These are phyloP conservation scores for Vanessa atalanta DNA, from an alignment of 1,140 invertebrate species.

Conservation along the genomic window DNA sequence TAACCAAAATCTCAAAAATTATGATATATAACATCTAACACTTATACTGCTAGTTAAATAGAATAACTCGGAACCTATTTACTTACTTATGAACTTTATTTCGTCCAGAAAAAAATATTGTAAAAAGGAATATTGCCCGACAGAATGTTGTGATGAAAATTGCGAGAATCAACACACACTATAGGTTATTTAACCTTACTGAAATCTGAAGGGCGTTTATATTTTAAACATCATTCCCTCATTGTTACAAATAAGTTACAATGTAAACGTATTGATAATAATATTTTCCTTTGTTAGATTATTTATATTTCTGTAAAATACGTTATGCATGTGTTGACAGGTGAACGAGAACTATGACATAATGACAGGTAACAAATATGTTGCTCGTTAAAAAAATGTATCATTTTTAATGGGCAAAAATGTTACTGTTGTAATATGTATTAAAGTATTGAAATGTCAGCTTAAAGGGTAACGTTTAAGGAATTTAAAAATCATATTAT, in stretches of 20 bases:
- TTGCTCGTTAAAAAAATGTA: background rate
- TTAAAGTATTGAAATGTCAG: too few relatives aligned
- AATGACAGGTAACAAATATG: background rate
- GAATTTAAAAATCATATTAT: too few relatives aligned
- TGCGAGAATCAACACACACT: constrained; percentile 6
- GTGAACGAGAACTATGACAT: background rate
- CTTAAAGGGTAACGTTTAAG: too few relatives aligned
- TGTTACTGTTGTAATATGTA: background rate
- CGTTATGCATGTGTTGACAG: constrained; percentile 11
- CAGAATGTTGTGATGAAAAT: constrained; percentile 4
- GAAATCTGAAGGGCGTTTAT: constrained; percentile 19
- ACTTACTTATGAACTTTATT: constrained; percentile 10
- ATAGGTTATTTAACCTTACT: constrained; percentile 19
- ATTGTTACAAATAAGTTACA: constrained; percentile 3
- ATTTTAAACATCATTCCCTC: background rate
- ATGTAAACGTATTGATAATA: background rate
- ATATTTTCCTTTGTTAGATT: constrained; percentile 2
- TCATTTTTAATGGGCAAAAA: background rate
- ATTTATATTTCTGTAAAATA: background rate
- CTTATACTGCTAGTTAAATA: background rate
- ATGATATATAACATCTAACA: background rate
- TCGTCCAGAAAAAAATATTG: background rate
- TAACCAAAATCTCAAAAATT: background rate
- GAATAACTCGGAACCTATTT: background rate
- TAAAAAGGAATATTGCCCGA: background rate